Percentiles rank a stretch among this genome's conserved stretches.
Evolutionary conservation across 2,797 vertebrate genomes (phyloP).

Genomic region (Acanthurus leucopareius): DNA sequence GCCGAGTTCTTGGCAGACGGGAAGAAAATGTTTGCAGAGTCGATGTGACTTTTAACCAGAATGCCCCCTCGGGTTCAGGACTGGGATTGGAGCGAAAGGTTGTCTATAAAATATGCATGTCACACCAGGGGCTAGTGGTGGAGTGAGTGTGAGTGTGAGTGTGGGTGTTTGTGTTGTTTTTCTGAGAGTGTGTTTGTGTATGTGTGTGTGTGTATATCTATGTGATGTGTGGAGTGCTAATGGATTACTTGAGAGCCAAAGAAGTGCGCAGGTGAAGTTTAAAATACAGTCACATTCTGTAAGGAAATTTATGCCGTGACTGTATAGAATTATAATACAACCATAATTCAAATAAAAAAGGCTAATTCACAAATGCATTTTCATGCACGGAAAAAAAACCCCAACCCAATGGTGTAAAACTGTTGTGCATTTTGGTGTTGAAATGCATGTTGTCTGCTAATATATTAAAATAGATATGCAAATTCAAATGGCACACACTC

Average conservation of each 20-base stretch:
- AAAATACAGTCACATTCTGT: conserved; percentile 42
- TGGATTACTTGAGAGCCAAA: conserved; percentile 46
- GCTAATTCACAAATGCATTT: conserved; percentile 11
- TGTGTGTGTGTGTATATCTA: conserved; percentile 31
- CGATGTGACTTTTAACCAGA: conserved; percentile 81
- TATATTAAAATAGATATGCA: neutral
- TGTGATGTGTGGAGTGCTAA: conserved; percentile 23
- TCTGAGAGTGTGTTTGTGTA: conserved; percentile 22
- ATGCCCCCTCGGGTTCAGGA: conserved; percentile 67
- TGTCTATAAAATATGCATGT: conserved; percentile 86
- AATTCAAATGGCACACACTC: neutral
- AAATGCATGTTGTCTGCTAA: neutral
- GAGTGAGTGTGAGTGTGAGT: conserved; percentile 47
- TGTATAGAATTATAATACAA: conserved; percentile 19
- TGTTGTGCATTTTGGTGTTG: conserved; percentile 4
- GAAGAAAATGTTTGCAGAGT: conserved; percentile 79
- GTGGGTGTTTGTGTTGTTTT: conserved; percentile 13
- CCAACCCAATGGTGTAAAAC: neutral
- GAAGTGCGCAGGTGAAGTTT: conserved; percentile 41
- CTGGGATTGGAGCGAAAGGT: conserved; percentile 82
- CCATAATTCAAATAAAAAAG: conserved; percentile 47
- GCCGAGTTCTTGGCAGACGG: conserved; percentile 69
- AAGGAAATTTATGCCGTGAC: conserved; percentile 51
- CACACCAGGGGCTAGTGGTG: conserved; percentile 58
- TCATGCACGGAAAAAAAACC: neutral